Conservation (phyloP, 92 coral and sea anemone species). For the Pocillopora meandrina region DNA sequence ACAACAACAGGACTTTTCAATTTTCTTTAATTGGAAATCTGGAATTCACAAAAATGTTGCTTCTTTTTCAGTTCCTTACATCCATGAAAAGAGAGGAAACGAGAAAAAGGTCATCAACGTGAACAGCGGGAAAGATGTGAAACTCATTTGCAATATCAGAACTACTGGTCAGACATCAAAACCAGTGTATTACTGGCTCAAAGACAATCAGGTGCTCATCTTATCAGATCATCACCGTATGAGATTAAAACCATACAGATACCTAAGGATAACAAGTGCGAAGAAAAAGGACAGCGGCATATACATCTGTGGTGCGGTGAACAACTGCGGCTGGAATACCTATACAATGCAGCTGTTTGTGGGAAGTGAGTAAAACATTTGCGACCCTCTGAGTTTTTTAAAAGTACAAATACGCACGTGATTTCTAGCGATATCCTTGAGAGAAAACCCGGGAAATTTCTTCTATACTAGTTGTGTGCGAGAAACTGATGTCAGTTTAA, state of each 20-base stretch:
- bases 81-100: background rate
- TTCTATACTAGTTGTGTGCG: no score
- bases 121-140: slow-evolving; percentile 21
- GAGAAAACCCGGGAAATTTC: no score
- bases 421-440: no score
- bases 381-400: no score
- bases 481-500: no score
- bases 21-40: no score
- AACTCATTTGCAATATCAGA: slow-evolving; percentile 48
- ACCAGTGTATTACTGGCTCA: slow-evolving; percentile 54
- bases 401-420: no score
- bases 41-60: no score
- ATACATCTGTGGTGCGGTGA: slow-evolving; percentile 74
- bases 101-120: background rate
- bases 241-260: slow-evolving; percentile 60
- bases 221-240: slow-evolving; percentile 46
- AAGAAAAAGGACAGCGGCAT: slow-evolving; percentile 65
- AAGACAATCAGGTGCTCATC: slow-evolving; percentile 54
- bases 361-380: slow-evolving; percentile 42
- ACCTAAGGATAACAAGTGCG: slow-evolving; percentile 61
- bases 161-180: background rate
- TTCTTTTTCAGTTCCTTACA: slow-evolving; percentile 29
- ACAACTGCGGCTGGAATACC: slow-evolving; percentile 54
- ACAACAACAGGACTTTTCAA: no score
- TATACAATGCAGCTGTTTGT: slow-evolving; percentile 45